Evolutionary conservation across 2,888 invertebrate genomes (phyloP).

Genomic region (Acleris emargana): DNA sequence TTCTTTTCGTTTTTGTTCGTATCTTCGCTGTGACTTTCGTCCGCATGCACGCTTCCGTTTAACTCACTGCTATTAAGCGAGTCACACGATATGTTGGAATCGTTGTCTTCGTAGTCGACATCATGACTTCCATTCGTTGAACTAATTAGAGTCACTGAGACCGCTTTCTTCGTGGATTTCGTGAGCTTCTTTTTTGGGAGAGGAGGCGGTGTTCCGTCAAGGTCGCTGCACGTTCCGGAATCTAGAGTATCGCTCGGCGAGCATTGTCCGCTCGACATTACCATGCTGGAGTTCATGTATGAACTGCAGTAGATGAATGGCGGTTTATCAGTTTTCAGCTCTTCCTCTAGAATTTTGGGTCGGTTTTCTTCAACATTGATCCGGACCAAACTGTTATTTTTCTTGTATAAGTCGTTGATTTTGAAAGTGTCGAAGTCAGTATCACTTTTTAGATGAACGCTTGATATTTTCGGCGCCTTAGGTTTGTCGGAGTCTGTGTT

Average conservation of each 20-base stretch:
- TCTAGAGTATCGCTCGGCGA: slow-evolving; percentile 93
- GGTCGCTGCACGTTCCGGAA: slow-evolving; percentile 93
- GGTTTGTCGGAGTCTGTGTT: slow-evolving; percentile 84
- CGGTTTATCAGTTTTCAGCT: slow-evolving; percentile 72
- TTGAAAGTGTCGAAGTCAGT: slow-evolving; percentile 72
- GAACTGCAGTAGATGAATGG: slow-evolving; percentile 86
- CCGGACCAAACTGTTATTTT: slow-evolving; percentile 83
- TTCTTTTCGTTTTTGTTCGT: slow-evolving; percentile 70
- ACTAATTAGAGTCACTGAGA: slow-evolving; percentile 83
- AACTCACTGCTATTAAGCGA: slow-evolving; percentile 90
- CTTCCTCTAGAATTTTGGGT: slow-evolving; percentile 79
- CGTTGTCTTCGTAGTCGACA: slow-evolving; percentile 88
- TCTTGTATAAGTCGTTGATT: slow-evolving; percentile 67
- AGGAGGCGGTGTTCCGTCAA: slow-evolving; percentile 89
- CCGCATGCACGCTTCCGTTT: slow-evolving; percentile 78
- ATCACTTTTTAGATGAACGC: slow-evolving; percentile 78
- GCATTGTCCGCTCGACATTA: slow-evolving; percentile 92
- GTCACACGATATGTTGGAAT: slow-evolving; percentile 92
- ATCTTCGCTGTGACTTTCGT: slow-evolving; percentile 76
- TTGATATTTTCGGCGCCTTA: slow-evolving; percentile 76
- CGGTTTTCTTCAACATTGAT: slow-evolving; percentile 81
- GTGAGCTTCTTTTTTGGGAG: slow-evolving; percentile 87
- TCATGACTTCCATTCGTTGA: slow-evolving; percentile 85
- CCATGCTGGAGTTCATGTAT: slow-evolving; percentile 80
- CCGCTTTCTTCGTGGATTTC: slow-evolving; percentile 78